Conservation (phyloP, 1,140 invertebrate species). For the Penaeus japonicus region DNA sequence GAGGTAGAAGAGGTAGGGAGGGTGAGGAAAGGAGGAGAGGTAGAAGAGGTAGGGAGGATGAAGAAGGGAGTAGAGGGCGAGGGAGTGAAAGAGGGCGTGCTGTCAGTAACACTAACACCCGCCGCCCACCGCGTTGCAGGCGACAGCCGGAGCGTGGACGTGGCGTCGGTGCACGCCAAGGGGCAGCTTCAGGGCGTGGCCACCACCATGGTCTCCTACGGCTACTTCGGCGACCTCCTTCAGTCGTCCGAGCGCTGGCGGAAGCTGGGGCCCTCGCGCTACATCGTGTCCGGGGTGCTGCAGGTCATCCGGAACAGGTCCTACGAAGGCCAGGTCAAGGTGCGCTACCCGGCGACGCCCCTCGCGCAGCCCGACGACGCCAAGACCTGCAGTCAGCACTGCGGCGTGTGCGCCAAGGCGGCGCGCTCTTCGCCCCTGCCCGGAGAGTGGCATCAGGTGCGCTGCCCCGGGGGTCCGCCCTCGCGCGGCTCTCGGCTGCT, state of each 20-base stretch:
- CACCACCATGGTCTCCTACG: conserved; percentile 85
- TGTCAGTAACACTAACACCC: too few species aligned
- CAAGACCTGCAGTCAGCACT: conserved; percentile 58
- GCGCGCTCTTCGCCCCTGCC: not conserved
- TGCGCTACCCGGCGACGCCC: conserved; percentile 44
- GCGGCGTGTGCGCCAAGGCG: conserved; percentile 50
- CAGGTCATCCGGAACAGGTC: conserved; percentile 61
- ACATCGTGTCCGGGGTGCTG: conserved; percentile 68
- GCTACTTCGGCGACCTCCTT: conserved; percentile 87
- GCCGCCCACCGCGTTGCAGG: conserved; percentile 62
- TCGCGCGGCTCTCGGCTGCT: too few species aligned
- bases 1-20: too few species aligned
- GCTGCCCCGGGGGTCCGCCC: not conserved
- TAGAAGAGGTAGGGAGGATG: too few species aligned
- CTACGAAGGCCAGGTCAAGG: conserved; percentile 60
- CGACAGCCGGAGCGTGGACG: conserved; percentile 76
- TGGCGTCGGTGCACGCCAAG: conserved; percentile 78
- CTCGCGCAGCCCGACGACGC: conserved; percentile 37
- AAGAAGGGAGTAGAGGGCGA: too few species aligned
- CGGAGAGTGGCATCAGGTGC: conserved; percentile 60
- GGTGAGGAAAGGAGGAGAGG: too few species aligned
- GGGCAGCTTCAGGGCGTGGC: conserved; percentile 75
- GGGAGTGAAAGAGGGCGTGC: too few species aligned
- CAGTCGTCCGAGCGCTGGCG: conserved; percentile 82
- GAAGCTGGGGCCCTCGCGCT: conserved; percentile 89